Evolutionary conservation across 2,797 vertebrate genomes (phyloP), one percentile per base, ranked within the genome.

Genomic region (Paguma larvata): DNA sequence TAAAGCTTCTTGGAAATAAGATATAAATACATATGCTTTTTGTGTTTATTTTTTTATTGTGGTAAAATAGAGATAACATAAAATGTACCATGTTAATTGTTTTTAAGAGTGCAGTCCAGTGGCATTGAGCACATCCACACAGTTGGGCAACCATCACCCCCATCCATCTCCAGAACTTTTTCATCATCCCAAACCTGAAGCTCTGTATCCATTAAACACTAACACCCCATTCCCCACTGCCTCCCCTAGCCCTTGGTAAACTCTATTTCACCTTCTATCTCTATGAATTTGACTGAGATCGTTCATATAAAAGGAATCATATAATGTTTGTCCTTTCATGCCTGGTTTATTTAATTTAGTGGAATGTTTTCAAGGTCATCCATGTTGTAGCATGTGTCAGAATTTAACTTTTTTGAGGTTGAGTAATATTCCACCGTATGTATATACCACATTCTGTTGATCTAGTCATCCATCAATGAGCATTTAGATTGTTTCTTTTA

Each of bases 111-210:
- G 2, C 19, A 32, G 85, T 12, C 44, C 38, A n/a, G 14, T n/a
- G 85, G 18, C 3, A 27, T 18, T 48, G 44, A 21, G 14, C 15
- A 3, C 75, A n/a, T n/a, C 56, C 30, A 2, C 13, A 14, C 0
- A 30, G 34, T 6, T 19, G 34, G 51, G 10, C 0, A 1, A 4
- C 19, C 46, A 4, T 9, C 3, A 7, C 15, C 32, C 21, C 6
- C 9, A 5, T n/a, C 46, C 10, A 3, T 41, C 13, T 14, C 72
- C 0, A 4, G 62, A 78, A 19, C 10, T 63, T 83, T 65, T n/a
- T 78, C 27, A 34, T 92, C 48, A n/a, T 41, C 21, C 30, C 8
- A 46, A 34, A 38, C n/a, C n/a, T 27, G 59, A 70, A 83, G 62
- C 25, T 67, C 59, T 38, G 56, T 38, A 3, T n/a, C n/a, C 30